A percentile compares a stretch with the other conserved stretches of the same genome.
phyloP scores from a whole-genome alignment of 2,888 invertebrate species.

The Ectropis crepuscularia region DNA sequence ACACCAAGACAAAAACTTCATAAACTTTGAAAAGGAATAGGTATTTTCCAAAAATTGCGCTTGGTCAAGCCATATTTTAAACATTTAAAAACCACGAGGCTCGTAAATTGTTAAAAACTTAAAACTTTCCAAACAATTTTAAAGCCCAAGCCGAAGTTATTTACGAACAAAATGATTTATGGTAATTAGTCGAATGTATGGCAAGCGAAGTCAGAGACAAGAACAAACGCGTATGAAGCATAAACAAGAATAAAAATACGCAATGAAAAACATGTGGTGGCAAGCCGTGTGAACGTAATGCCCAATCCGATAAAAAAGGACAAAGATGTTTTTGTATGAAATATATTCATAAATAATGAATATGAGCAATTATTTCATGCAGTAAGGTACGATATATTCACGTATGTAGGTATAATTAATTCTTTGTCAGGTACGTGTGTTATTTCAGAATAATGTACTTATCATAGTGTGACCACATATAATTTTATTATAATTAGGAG shows the following conservation, averaged over 20 bases:
- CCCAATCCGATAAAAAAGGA: conserved; percentile 65
- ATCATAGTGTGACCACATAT: too few species aligned
- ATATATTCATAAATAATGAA: conserved; percentile 10
- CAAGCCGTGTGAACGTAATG: conserved; percentile 77
- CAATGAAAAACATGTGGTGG: conserved; percentile 78
- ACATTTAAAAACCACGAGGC: too few species aligned
- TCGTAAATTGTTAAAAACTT: too few species aligned
- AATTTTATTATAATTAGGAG: too few species aligned
- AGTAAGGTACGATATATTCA: background rate
- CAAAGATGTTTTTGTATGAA: conserved; percentile 49
- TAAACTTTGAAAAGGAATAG: too few species aligned
- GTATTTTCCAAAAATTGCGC: too few species aligned
- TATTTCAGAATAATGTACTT: too few species aligned
- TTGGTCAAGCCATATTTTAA: too few species aligned
- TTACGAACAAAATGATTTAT: conserved; percentile 18
- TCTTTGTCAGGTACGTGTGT: too few species aligned
- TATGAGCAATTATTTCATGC: background rate
- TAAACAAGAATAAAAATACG: conserved; percentile 73
- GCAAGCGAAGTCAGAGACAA: conserved; percentile 26
- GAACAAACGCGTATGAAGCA: conserved; percentile 58
- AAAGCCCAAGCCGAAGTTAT: background rate
- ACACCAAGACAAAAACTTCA: too few species aligned
- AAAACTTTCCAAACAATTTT: too few species aligned
- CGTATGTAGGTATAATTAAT: background rate
- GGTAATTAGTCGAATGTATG: conserved; percentile 28